phyloP scores from a whole-genome alignment of 2,113 vertebrate species.

The Willisornis vidua region DNA sequence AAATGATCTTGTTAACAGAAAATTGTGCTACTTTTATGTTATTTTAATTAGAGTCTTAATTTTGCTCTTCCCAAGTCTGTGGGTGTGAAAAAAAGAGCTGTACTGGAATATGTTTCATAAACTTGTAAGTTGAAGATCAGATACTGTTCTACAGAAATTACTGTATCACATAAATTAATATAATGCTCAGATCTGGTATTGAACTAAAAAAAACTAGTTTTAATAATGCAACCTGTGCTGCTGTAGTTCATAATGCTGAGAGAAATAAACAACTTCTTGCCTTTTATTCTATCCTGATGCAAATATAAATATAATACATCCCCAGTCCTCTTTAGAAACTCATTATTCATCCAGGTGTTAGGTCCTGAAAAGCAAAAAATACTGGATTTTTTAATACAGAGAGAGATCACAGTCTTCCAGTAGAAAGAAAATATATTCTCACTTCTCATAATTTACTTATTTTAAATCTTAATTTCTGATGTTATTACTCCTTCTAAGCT shows the following conservation, averaged over 20 bases:
- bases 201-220: neutral
- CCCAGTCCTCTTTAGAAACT: neutral
- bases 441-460: neutral
- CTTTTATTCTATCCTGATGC: neutral
- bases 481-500: neutral
- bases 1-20: slow-evolving; percentile 40
- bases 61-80: neutral
- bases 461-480: neutral
- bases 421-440: neutral
- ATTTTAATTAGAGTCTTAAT: slow-evolving; percentile 6
- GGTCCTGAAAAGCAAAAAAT: neutral
- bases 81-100: neutral
- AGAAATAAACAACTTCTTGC: neutral
- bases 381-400: neutral
- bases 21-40: neutral
- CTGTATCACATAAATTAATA: neutral
- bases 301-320: neutral
- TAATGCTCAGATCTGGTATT: neutral
- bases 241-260: neutral
- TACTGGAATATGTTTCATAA: neutral
- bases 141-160: neutral
- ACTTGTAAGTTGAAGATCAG: neutral
- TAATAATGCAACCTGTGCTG: neutral
- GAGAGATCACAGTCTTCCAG: neutral
- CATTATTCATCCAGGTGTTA: neutral